Evolutionary conservation across 2,113 vertebrate species (phyloP), one percentile per base, ranked within the genome.

Genomic region (Anoplopoma fimbria): DNA sequence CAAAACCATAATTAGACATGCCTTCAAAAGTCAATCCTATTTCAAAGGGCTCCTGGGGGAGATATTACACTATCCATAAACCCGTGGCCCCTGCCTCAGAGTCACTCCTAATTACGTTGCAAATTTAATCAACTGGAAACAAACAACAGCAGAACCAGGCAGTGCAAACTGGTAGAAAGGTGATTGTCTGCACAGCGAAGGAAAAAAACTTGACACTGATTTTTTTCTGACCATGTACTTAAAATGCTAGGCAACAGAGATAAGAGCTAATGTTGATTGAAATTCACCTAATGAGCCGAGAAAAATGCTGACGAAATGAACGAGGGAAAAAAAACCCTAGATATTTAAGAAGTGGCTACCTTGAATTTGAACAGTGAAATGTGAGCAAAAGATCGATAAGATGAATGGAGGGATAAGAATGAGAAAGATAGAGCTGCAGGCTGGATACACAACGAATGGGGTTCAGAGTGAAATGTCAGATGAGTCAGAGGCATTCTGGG

Each of bases 381-480:
- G 81, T 38, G 1, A 55, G 53, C 23, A 47, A 61, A 34, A 82
- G 82, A 88, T 86, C 79, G 82, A 85, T 79, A 27, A 85, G 83
- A 87, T 83, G 81, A 82, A 85, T 80, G 49, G 71, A 89, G 58
- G 61, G 62, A 77, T 69, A 62, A 64, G 69, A 33, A 65, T 42
- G 65, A 58, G 68, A 60, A 36, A 33, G 67, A 64, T 64, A 53
- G 73, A 73, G 79, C 82, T 75, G 69, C 79, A 40, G 75, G 79
- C 61, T 77, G 80, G 60, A 69, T 77, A 79, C 88, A 86, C 77
- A 12, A 38, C 27, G 75, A 79, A 86, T 62, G 75, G 63, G 76
- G 75, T 85, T 83, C 62, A 60, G 64, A 76, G 75, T 73, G 77
- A 93, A 95, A 94, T 95, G 93, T 92, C 93, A 95, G 93, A 89